phyloP scores from a whole-genome alignment of 2,888 invertebrate genomes.

The Strigamia maritima region DNA sequence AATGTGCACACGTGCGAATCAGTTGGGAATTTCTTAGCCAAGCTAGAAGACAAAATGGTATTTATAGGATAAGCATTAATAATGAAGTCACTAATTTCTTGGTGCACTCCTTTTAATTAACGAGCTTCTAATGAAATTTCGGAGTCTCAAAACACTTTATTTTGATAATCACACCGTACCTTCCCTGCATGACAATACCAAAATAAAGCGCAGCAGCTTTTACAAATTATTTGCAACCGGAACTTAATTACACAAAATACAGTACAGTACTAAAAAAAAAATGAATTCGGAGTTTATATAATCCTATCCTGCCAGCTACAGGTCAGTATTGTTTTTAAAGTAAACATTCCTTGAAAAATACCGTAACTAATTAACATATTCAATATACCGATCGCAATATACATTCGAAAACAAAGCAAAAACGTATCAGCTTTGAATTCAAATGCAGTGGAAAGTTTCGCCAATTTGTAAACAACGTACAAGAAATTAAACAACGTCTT shows the following conservation, averaged over 20 bases:
- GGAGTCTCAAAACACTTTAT: too few species aligned
- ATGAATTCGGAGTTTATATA: too few species aligned
- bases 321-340: too few species aligned
- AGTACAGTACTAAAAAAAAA: too few species aligned
- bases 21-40: neutral
- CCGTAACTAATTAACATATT: neutral
- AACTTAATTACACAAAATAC: too few species aligned
- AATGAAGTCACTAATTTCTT: neutral
- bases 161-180: too few species aligned
- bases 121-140: too few species aligned
- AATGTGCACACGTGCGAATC: neutral
- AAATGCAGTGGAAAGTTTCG: slow-evolving; percentile 12
- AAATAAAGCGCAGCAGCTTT: too few species aligned
- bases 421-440: neutral
- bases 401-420: neutral
- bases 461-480: slow-evolving; percentile 5
- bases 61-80: too few species aligned
- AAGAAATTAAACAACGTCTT: neutral
- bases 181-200: too few species aligned
- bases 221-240: neutral
- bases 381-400: neutral
- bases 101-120: neutral
- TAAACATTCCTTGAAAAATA: neutral
- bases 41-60: neutral
- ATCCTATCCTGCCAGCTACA: neutral